Base-by-base conservation (phyloP, 1,140 invertebrate species). In the Leptopilina clavipes region DNA sequence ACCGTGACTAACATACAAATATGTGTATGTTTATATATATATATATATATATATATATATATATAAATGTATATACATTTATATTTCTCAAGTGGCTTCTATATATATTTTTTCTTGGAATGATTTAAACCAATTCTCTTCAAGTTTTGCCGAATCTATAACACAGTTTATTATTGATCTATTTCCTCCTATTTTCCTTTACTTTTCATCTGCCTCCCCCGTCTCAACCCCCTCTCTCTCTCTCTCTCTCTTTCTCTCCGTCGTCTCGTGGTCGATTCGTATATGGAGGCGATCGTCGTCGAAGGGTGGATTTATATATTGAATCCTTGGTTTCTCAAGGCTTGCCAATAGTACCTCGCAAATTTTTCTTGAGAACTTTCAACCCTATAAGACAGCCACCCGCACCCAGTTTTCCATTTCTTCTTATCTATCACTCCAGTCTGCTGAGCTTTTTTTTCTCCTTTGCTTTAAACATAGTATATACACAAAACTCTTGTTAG, bases 281-380 rank as follows among this genome's bases (percentile, higher is more conserved):
- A 25, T 31, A 31, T 22, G 25, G 25, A 65, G 59, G 14, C 48
- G 48, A 31, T 65, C 19, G 59, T 65, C 25, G 25, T 40, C 8
- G 37, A 40, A 65, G 59, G 14, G 25, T 65, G 59, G 59, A 40
- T 40, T 40, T 40, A 40, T 40, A 37, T 14, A 22, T 65, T 65
- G 14, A 65, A n/a, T 65, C 14, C 25, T 31, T 19, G 56, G 56
- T 25, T 40, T 59, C 12, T 25, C 56, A 9, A 25, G 19, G 56
- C 22, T 59, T 59, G 54, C 78, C 78, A 71, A 18, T 59, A 79
- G 54, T 80, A 74, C 73, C 71, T 81, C 76, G 75, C 78, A 84
- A 76, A 79, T 81, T 77, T 81, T 74, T 78, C 65, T 75, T 76
- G 73, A 74, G 76, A 83, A 83, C 79, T 74, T 75, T 25, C 31